Conservation (phyloP, 2,797 vertebrate genomes). For the Picus viridis region DNA sequence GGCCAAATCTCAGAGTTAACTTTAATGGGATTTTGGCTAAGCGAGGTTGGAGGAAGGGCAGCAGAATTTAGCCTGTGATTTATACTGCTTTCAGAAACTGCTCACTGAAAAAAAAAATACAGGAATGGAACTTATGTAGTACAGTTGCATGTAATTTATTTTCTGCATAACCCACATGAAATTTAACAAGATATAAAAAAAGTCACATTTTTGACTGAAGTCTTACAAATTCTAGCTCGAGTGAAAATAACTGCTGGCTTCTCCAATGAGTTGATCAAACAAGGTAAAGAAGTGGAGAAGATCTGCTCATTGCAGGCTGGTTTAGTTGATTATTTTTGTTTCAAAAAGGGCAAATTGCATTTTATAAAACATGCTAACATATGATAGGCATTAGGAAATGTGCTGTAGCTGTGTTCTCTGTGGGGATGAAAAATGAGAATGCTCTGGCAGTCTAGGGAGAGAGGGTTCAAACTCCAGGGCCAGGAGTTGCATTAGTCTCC, state of each 20-base stretch:
- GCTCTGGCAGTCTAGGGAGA: background rate
- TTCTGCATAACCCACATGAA: constrained; percentile 72
- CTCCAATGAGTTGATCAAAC: constrained; percentile 21
- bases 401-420: constrained; percentile 49
- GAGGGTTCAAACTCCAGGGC: constrained; percentile 21
- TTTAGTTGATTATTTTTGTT: constrained; percentile 41
- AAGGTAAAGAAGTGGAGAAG: constrained; percentile 3
- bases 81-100: constrained; percentile 64
- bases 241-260: constrained; percentile 36
- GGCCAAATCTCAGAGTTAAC: constrained; percentile 69
- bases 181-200: constrained; percentile 74
- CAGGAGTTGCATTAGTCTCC: background rate
- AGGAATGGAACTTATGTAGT: constrained; percentile 52
- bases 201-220: constrained; percentile 70
- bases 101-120: constrained; percentile 45
- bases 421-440: constrained; percentile 48
- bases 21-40: constrained; percentile 72
- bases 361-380: background rate
- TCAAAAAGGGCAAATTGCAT: background rate
- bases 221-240: constrained; percentile 44
- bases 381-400: constrained; percentile 38
- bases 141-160: constrained; percentile 67
- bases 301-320: background rate
- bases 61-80: constrained; percentile 69
- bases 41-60: constrained; percentile 60